Conservation (phyloP, 2,113 vertebrate species). For the Anseranas semipalmata region DNA sequence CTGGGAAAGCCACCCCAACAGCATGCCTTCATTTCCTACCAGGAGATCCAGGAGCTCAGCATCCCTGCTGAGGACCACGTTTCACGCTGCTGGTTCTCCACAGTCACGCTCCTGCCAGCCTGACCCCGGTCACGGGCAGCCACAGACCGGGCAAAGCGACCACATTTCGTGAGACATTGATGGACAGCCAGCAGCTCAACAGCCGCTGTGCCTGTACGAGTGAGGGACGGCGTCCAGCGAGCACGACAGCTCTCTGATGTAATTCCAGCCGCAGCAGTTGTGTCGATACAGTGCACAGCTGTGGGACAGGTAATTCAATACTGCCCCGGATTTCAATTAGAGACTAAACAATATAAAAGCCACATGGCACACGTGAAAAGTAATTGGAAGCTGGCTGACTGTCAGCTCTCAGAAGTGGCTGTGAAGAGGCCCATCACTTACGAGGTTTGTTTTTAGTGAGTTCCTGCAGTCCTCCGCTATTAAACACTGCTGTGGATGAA, state of each 20-base stretch:
- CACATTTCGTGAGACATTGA: accelerated
- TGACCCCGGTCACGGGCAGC: accelerated
- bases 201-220: accelerated
- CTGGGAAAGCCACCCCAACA: not conserved
- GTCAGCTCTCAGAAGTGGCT: constrained; percentile 51
- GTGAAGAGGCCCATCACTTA: constrained; percentile 10
- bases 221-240: accelerated
- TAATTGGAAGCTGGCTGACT: not conserved
- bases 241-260: not conserved
- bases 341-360: constrained; percentile 63
- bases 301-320: constrained; percentile 52
- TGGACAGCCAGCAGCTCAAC: not conserved
- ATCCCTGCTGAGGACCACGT: accelerated
- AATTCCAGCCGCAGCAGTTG: not conserved
- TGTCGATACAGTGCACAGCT: not conserved
- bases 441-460: not conserved
- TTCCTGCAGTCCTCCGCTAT: not conserved
- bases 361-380: not conserved
- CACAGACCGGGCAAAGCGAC: not conserved
- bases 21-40: not conserved
- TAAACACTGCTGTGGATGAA: not conserved
- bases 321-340: not conserved
- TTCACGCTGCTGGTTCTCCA: not conserved
- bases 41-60: not conserved
- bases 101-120: not conserved